Evolutionary conservation across 2,888 invertebrate genomes (phyloP).

Genomic region (Epinotia demarniana): DNA sequence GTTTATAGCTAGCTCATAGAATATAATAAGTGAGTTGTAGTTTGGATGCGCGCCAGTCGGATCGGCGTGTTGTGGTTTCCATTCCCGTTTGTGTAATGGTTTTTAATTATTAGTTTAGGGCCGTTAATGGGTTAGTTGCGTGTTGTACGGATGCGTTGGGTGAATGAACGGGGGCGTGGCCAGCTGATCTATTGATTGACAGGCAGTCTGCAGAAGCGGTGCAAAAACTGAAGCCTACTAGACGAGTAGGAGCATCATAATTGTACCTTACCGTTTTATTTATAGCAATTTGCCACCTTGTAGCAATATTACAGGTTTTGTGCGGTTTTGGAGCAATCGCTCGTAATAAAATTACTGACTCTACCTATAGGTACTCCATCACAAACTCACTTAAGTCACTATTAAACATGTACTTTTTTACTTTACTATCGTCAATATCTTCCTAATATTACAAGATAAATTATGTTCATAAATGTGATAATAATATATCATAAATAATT

Average conservation of each 20-base stretch:
- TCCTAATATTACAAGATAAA: not conserved
- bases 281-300: slow-evolving; percentile 28
- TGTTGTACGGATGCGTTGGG: slow-evolving; percentile 51
- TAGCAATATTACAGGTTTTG: slow-evolving; percentile 15
- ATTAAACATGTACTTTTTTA: not conserved
- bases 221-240: slow-evolving; percentile 37
- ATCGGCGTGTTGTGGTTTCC: slow-evolving; percentile 71
- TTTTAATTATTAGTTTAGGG: slow-evolving; percentile 74
- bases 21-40: slow-evolving; percentile 83
- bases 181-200: slow-evolving; percentile 52
- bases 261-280: slow-evolving; percentile 24
- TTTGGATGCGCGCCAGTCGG: slow-evolving; percentile 79
- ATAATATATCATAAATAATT: not conserved
- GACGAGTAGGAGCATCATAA: slow-evolving; percentile 27
- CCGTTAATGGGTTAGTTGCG: slow-evolving; percentile 69
- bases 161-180: slow-evolving; percentile 61
- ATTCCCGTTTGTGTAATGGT: slow-evolving; percentile 72
- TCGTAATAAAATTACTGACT: not conserved
- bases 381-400: not conserved
- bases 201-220: slow-evolving; percentile 52
- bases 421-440: not conserved
- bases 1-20: slow-evolving; percentile 83
- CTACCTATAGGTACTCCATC: not conserved
- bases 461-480: not conserved
- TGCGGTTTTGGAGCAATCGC: slow-evolving; percentile 23